A percentile compares a stretch with the other conserved stretches of the same genome.
These are phyloP conservation scores for Aleadryas rufinucha DNA, from an alignment of 2,113 vertebrate species.

Conservation along the genomic window DNA sequence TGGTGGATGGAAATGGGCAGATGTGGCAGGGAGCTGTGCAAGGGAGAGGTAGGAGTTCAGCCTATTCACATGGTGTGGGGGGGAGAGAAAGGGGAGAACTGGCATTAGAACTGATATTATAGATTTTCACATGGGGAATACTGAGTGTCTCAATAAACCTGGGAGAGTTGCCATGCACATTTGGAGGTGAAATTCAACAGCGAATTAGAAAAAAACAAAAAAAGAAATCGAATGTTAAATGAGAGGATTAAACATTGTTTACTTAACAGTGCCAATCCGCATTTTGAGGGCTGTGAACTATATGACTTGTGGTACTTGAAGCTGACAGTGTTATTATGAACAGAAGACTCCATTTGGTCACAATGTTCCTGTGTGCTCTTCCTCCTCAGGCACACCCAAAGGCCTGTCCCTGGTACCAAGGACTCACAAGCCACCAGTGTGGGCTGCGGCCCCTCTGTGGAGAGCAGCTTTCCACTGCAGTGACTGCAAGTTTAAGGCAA, in stretches of 20 bases:
- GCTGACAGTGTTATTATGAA: neutral
- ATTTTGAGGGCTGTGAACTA: neutral
- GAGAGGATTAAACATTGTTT: neutral
- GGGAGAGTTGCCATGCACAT: neutral
- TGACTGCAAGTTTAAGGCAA: neutral
- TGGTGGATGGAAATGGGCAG: neutral
- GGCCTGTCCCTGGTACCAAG: neutral
- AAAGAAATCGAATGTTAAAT: neutral
- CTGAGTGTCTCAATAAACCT: neutral
- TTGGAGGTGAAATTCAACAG: neutral
- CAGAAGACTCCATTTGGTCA: neutral
- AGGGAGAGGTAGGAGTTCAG: neutral
- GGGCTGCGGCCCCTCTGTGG: neutral
- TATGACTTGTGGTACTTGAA: neutral
- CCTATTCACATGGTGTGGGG: fast-evolving
- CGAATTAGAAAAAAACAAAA: neutral
- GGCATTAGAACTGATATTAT: neutral
- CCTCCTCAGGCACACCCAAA: neutral
- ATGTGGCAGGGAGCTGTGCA: neutral
- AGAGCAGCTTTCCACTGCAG: neutral
- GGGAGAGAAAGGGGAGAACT: neutral
- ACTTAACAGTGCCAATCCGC: neutral
- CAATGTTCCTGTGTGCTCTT: neutral
- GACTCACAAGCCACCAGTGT: neutral
- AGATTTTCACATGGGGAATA: neutral